Evolutionary conservation across 2,888 invertebrate species (phyloP).

Genomic region (Tineola bisselliella): DNA sequence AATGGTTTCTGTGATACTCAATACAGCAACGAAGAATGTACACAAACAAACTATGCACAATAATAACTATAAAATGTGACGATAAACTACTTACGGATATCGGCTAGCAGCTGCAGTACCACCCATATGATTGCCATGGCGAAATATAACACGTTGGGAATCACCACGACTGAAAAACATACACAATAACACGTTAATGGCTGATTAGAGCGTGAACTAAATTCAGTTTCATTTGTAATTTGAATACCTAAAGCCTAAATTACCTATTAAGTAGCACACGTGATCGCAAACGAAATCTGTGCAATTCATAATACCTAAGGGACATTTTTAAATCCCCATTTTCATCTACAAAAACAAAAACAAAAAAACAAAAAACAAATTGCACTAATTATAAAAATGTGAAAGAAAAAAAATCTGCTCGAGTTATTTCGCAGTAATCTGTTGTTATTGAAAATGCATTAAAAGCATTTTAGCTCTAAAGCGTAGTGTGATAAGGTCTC

Average conservation of each 20-base stretch:
- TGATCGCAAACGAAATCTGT: neutral
- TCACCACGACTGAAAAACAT: constrained; percentile 71
- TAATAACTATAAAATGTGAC: neutral
- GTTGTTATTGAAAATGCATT: constrained; percentile 8
- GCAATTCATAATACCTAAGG: neutral
- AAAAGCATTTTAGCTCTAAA: constrained; percentile 39
- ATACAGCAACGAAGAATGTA: too few species aligned
- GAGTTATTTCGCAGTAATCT: neutral
- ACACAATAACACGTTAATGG: constrained; percentile 21
- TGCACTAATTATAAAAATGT: neutral
- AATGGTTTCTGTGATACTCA: too few species aligned
- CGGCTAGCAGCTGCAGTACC: constrained; percentile 71
- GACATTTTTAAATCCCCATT: neutral
- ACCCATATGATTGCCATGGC: constrained; percentile 77
- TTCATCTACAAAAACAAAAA: neutral
- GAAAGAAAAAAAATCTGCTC: neutral
- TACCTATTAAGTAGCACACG: too few species aligned
- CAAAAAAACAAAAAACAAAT: neutral
- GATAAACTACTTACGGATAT: constrained; percentile 73
- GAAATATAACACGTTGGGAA: constrained; percentile 78
- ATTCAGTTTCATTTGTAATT: too few species aligned
- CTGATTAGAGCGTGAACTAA: constrained; percentile 15
- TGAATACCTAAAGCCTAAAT: neutral
- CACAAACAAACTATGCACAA: constrained; percentile 12
- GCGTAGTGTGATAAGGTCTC: constrained; percentile 34